Evolutionary conservation across 2,113 vertebrate genomes (phyloP), one percentile per base, ranked within the genome.

Genomic region (Peromyscus maniculatus): DNA sequence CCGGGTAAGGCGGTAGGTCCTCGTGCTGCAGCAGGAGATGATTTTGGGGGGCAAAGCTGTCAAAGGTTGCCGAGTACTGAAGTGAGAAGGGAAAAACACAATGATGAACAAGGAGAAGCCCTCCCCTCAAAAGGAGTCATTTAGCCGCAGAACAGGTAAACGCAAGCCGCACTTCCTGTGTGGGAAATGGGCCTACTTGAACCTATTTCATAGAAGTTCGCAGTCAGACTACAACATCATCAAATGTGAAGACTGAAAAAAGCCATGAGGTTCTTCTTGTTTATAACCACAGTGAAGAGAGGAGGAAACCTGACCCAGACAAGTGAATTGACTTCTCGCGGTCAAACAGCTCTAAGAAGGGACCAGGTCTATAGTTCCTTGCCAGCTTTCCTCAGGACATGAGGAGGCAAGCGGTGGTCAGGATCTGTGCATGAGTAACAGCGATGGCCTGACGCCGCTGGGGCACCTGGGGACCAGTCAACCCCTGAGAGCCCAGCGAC

Each of bases 1-100:
- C 97, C 24, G 96, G 57, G 19, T 96, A 43, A 4, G 89, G 39
- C 21, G 98, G 97, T 19, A 98, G 7, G 11, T 97, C 91, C 21
- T 75, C 55, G 93, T 99, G 98, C 66, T 98, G 96, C 87, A 99
- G 11, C 66, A 98, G 95, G 62, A 99, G 97, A 80, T 98, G 98
- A 95, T 94, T 98, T 36, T 98, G 98, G 79, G 87, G n/a, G 28
- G 0, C 52, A 93, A 99, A 99, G 95, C 69, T 98, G 96, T 96
- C 98, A 91, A 99, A 98, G 0, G 98, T 98, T 74, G 98, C 98
- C n/a, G 97, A 98, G 88, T 99, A 99, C 98, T 72, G 62, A 98
- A 7, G 17, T 33, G 49, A 96, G 97, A 19, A 59, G 2, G 17
- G n/a, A 96, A 97, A 19, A 77, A 1, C 39, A 90, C 11, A 87